These are phyloP conservation scores for Podarcis siculus DNA, from an alignment of 2,797 vertebrate species.

Conservation along the genomic window DNA sequence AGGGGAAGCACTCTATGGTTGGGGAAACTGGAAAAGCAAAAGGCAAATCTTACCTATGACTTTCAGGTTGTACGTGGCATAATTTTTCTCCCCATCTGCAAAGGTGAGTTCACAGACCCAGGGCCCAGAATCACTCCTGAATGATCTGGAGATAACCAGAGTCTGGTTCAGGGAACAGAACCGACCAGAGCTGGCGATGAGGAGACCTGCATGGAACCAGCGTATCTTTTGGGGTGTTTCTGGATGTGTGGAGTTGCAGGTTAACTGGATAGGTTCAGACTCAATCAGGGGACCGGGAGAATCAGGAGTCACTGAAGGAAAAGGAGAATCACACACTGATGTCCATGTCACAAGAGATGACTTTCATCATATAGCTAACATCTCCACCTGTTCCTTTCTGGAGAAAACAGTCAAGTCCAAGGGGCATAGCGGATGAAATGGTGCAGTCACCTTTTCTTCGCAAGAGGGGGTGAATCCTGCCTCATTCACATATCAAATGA, in stretches of 20 bases:
- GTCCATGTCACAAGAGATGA: background rate
- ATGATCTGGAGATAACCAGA: constrained; percentile 59
- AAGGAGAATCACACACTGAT: background rate
- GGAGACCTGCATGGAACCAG: constrained; percentile 63
- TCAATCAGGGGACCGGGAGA: constrained; percentile 56
- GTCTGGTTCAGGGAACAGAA: constrained; percentile 11
- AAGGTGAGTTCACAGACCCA: constrained; percentile 77
- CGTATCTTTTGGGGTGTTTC: constrained; percentile 61
- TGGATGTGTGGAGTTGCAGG: constrained; percentile 74
- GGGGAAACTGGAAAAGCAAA: background rate
- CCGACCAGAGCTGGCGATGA: background rate
- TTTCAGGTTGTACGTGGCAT: constrained; percentile 55
- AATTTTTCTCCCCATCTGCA: constrained; percentile 63
- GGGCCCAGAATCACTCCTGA: constrained; percentile 59
- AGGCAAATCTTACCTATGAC: constrained; percentile 71
- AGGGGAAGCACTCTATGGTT: background rate
- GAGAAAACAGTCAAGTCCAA: background rate
- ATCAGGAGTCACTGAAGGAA: constrained; percentile 66
- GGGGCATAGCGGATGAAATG: background rate
- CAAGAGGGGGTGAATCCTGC: background rate
- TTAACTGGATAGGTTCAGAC: constrained; percentile 56
- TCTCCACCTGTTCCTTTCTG: background rate
- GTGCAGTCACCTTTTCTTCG: background rate
- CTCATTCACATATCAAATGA: background rate
- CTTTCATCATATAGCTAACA: background rate